Percentiles rank a stretch among this genome's conserved stretches.
phyloP scores from a whole-genome alignment of 2,888 invertebrate species.

The Drosophila anomelani region DNA sequence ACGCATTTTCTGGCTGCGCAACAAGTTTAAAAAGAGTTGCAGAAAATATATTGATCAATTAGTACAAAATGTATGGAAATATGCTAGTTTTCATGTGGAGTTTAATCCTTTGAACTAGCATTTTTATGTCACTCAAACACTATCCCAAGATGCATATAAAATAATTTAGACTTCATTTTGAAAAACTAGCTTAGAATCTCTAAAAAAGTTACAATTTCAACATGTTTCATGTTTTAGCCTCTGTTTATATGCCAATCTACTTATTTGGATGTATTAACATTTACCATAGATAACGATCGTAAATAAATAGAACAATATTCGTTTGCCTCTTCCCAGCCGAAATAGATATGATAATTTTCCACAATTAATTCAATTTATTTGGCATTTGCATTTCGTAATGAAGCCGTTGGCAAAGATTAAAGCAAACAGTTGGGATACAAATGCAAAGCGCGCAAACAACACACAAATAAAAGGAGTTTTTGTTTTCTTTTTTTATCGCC shows the following conservation, averaged over 20 bases:
- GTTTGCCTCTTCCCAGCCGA: neutral
- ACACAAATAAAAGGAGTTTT: constrained; percentile 12
- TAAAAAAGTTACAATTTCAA: too few relatives aligned
- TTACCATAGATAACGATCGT: neutral
- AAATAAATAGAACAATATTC: neutral
- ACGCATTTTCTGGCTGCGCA: constrained; percentile 22
- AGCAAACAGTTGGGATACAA: constrained; percentile 21
- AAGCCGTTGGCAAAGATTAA: constrained; percentile 19
- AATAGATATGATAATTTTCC: constrained; percentile 24
- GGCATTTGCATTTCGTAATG: constrained; percentile 13
- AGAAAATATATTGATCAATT: neutral
- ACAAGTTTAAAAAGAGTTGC: constrained; percentile 5
- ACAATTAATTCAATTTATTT: constrained; percentile 12
- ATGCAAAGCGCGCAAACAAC: constrained; percentile 11
- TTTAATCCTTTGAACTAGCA: too few relatives aligned
- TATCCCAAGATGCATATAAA: too few relatives aligned
- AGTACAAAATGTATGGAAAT: too few relatives aligned
- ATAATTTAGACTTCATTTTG: too few relatives aligned
- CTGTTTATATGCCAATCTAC: too few relatives aligned
- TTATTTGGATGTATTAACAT: neutral
- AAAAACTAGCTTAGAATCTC: too few relatives aligned
- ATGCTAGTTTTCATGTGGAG: too few relatives aligned
- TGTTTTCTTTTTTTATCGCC: constrained; percentile 14
- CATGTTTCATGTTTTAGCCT: too few relatives aligned
- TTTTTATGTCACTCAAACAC: too few relatives aligned